phyloP scores from a whole-genome alignment of 2,113 vertebrate genomes.

The Xenopus borealis region DNA sequence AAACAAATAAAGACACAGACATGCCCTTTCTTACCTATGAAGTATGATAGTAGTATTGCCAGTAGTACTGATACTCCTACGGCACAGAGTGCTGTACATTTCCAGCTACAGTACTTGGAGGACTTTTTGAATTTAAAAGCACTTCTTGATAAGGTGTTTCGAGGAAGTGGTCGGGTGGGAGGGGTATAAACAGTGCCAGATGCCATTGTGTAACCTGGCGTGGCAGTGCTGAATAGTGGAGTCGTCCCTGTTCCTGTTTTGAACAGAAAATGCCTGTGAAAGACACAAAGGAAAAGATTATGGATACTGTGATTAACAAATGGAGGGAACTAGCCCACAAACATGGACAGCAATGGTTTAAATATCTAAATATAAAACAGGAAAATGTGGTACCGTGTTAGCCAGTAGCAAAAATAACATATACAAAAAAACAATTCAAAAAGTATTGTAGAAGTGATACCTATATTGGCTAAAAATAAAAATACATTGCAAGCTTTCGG shows the following conservation, averaged over 20 bases:
- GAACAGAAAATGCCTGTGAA: slow-evolving; percentile 94
- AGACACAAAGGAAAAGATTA: slow-evolving; percentile 50
- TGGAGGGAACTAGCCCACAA: no score
- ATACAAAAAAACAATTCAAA: no score
- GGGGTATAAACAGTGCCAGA: slow-evolving; percentile 97
- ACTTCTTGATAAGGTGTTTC: slow-evolving; percentile 91
- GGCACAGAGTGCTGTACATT: slow-evolving; percentile 91
- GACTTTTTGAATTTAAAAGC: slow-evolving; percentile 99
- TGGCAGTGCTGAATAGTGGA: slow-evolving; percentile 92
- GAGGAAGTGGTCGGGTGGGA: slow-evolving; percentile 88
- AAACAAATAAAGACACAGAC: neutral
- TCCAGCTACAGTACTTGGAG: slow-evolving; percentile 95
- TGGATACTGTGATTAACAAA: neutral
- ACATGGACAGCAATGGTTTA: no score
- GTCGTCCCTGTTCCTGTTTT: slow-evolving; percentile 96
- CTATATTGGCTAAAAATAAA: no score
- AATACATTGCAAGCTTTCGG: no score
- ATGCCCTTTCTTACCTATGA: slow-evolving; percentile 79
- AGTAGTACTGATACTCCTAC: slow-evolving; percentile 90
- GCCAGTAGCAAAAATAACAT: no score
- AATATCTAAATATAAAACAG: no score
- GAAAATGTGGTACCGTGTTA: no score
- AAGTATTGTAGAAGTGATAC: no score
- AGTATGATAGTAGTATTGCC: slow-evolving; percentile 92
- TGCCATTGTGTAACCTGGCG: slow-evolving; percentile 97